phyloP scores from a whole-genome alignment of 2,888 invertebrate genomes.

The Nephrotoma appendiculata region DNA sequence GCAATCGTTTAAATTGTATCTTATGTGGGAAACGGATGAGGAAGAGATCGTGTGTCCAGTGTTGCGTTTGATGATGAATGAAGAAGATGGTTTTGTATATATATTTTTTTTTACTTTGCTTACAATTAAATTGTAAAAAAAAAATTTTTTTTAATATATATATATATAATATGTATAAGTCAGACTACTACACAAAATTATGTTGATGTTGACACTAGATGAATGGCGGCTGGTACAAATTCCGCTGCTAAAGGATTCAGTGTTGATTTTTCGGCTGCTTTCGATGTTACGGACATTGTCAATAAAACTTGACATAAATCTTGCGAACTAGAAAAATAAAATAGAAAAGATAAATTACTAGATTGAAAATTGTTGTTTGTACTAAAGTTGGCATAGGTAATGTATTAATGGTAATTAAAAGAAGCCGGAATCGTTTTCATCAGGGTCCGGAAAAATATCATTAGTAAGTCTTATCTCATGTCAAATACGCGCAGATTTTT shows the following conservation, averaged over 20 bases:
- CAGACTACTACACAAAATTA: conserved; percentile 1
- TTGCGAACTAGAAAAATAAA: conserved; percentile 19
- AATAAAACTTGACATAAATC: conserved; percentile 29
- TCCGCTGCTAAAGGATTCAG: conserved; percentile 76
- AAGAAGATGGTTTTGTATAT: neutral
- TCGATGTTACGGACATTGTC: conserved; percentile 25
- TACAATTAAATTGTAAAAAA: neutral
- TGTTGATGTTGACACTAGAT: neutral
- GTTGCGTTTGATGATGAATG: neutral
- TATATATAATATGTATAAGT: neutral
- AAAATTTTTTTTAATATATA: neutral
- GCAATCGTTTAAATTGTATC: neutral
- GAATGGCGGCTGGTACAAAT: conserved; percentile 49
- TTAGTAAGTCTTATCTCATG: no score
- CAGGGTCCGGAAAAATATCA: no score
- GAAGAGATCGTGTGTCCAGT: neutral
- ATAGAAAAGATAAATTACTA: conserved; percentile 6
- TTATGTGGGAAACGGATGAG: neutral
- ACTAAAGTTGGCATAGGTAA: no score
- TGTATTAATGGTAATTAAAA: no score
- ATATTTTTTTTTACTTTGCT: neutral
- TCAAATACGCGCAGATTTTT: no score
- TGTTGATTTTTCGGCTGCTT: conserved; percentile 45
- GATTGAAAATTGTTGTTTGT: neutral
- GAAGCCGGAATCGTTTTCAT: no score